Evolutionary conservation across 2,888 invertebrate genomes (phyloP).

Genomic region (Trisateles emortualis): DNA sequence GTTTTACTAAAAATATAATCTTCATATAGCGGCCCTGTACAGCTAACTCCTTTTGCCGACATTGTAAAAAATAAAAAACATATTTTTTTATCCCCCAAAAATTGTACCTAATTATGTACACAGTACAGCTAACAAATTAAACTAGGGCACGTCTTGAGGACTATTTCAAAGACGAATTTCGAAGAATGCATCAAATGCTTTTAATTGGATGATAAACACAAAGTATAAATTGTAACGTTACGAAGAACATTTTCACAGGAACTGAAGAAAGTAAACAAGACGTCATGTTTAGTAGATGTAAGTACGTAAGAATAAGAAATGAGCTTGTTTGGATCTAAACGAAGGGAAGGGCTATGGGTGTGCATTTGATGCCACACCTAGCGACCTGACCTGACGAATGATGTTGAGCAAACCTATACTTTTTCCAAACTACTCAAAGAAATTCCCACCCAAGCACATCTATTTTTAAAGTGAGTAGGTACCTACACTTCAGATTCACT

Average conservation of each 20-base stretch:
- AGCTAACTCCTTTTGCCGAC: too few relatives aligned
- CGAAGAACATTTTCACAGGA: constrained; percentile 36
- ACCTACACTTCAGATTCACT: too few relatives aligned
- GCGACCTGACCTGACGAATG: constrained; percentile 47
- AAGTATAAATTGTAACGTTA: not conserved
- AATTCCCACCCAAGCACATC: constrained; percentile 38
- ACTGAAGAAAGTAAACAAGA: constrained; percentile 53
- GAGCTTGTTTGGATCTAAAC: constrained; percentile 25
- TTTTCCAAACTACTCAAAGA: constrained; percentile 4
- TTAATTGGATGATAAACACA: not conserved
- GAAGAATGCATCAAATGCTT: not conserved
- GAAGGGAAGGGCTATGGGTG: constrained; percentile 23
- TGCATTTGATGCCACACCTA: constrained; percentile 44
- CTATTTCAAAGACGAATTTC: not conserved
- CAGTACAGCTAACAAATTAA: not conserved
- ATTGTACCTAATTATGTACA: too few relatives aligned
- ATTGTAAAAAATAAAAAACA: too few relatives aligned
- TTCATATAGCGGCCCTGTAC: too few relatives aligned
- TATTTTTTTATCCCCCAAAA: too few relatives aligned
- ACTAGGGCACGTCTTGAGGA: not conserved
- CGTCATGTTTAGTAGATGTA: constrained; percentile 34
- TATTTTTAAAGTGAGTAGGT: constrained; percentile 13
- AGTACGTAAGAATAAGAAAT: constrained; percentile 16
- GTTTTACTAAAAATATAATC: too few relatives aligned
- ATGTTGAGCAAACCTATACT: constrained; percentile 35